phyloP scores from a whole-genome alignment of 35 echinoderm and acorn worm species.

The Stichopus chloronotus region DNA sequence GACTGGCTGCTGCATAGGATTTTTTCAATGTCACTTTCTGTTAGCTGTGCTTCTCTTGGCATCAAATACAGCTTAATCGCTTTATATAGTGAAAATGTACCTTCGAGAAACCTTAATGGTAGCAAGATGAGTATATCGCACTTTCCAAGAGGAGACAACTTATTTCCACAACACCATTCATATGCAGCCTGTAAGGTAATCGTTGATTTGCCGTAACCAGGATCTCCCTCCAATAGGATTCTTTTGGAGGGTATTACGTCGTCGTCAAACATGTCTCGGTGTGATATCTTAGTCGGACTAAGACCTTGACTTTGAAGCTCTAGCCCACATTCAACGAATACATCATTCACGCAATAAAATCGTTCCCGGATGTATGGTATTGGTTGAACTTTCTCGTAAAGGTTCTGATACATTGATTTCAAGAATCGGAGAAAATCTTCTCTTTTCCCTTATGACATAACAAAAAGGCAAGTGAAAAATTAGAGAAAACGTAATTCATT shows the following conservation, averaged over 20 bases:
- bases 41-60: background rate
- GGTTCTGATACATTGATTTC: background rate
- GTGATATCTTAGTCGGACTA: background rate
- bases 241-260: background rate
- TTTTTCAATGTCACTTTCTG: background rate
- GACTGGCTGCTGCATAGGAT: background rate
- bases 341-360: background rate
- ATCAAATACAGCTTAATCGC: background rate
- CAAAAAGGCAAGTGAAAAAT: background rate
- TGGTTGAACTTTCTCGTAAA: background rate
- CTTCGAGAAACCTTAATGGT: background rate
- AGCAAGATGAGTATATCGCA: background rate
- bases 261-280: background rate
- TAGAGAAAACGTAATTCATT: too few species aligned
- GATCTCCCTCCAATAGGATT: background rate
- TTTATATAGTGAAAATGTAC: background rate
- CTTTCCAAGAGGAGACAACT: background rate
- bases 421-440: background rate
- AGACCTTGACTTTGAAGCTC: background rate
- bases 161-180: background rate
- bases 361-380: background rate
- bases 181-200: background rate
- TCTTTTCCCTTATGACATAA: background rate
- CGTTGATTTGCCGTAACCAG: background rate
- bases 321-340: background rate